Evolutionary conservation across 2,797 vertebrate species (phyloP), one percentile per base, ranked within the genome.

Genomic region (Iguana delicatissima): DNA sequence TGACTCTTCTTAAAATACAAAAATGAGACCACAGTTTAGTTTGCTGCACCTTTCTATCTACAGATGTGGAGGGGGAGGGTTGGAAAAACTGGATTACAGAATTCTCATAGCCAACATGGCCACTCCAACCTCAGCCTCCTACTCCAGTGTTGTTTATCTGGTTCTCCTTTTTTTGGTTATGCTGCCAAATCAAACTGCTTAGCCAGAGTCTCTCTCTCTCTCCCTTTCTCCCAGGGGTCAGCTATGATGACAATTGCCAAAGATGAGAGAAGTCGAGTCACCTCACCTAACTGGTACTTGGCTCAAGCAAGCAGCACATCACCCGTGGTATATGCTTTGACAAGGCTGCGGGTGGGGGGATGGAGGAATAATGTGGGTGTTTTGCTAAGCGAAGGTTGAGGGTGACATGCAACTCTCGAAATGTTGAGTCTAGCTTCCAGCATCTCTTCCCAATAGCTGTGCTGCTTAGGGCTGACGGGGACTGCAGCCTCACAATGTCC

Each of bases 281-380:
- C 4, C 12, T 80, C 67, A 7, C 83, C 90, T 42, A 89, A 16
- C 77, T 64, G 87, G 87, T 89, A 42, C 77, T 46, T 89, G 52
- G 59, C 90, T 64, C 32, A 29, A 16, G 90, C 87, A 52, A 46
- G n/a, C 77, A 81, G 83, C 57, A 5, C 13, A 4, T 0, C 22
- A 24, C 20, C 52, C 7, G 7, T 32, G 46, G 87, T 91, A 76
- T 55, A 77, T 32, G 46, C 2, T n/a, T n/a, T 79, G 50, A 3
- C 1, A 38, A 80, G 42, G 4, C 24, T 35, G 4, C 13, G 8
- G 86, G 14, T 3, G 26, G 29, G 46, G 38, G 24, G 20, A 9
- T 12, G 83, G 18, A 22, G 22, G 22, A 72, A n/a, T 16, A 35
- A 35, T 2, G 6, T 18, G 55, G 57, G 62, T 2, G 29, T 86